phyloP scores from a whole-genome alignment of 2,888 invertebrate genomes.

The Petrolisthes cinctipes region DNA sequence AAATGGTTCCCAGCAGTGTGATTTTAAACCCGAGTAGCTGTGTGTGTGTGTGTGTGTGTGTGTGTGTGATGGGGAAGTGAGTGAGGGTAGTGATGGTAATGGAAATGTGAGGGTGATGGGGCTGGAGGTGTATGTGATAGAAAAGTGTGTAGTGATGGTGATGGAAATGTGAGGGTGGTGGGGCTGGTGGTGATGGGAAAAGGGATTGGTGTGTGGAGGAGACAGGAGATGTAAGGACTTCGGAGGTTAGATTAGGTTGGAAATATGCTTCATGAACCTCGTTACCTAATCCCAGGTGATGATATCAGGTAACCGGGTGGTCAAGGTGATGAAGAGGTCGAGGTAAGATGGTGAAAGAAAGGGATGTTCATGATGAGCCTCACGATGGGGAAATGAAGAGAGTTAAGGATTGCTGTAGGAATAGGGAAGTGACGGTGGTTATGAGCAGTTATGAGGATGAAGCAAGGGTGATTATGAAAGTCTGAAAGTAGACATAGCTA shows the following conservation, averaged over 20 bases:
- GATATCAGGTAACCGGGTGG: background rate
- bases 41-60: constrained; percentile 21
- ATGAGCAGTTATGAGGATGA: no score
- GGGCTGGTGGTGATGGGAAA: background rate
- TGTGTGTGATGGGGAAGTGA: background rate
- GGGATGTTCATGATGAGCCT: no score
- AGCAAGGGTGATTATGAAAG: no score
- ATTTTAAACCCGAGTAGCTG: constrained; percentile 49
- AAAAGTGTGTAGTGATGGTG: background rate
- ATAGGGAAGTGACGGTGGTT: no score
- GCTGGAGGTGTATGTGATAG: background rate
- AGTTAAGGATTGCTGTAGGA: no score
- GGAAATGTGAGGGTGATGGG: background rate
- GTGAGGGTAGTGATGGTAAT: background rate
- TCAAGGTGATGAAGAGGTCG: background rate
- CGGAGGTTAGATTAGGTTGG: constrained; percentile 4
- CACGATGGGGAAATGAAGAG: no score
- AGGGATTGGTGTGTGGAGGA: background rate
- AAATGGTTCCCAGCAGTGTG: constrained; percentile 29
- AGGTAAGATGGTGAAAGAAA: background rate
- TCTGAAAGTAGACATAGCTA: background rate
- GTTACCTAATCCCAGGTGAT: background rate
- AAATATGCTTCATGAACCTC: background rate
- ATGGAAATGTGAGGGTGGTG: background rate
- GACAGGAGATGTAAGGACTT: background rate